Percentiles rank a stretch among this genome's conserved stretches.
These are phyloP conservation scores for Bagarius yarrelli DNA, from an alignment of 2,113 vertebrate species.

Conservation along the genomic window DNA sequence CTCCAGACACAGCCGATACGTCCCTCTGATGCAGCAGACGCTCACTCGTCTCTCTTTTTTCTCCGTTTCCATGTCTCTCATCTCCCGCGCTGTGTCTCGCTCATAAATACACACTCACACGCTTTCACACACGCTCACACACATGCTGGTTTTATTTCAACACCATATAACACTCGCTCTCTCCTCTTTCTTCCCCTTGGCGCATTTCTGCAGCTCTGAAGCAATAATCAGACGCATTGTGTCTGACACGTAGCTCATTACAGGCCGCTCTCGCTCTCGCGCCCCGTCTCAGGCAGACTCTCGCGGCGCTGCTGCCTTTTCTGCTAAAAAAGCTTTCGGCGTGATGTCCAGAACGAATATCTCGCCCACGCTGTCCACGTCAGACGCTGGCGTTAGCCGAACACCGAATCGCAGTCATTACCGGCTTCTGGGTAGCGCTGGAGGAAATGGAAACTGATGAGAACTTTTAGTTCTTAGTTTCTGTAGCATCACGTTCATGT, in stretches of 20 bases:
- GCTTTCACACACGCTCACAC: background rate
- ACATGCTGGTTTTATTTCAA: background rate
- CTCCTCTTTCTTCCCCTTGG: slow-evolving; percentile 47
- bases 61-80: background rate
- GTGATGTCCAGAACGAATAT: background rate
- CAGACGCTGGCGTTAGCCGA: background rate
- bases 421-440: background rate
- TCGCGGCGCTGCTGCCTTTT: slow-evolving; percentile 34
- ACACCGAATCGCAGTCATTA: background rate
- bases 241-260: slow-evolving; percentile 48
- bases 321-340: slow-evolving; percentile 27
- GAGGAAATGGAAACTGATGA: background rate
- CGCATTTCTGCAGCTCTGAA: slow-evolving; percentile 68
- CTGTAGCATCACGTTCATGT: too few species aligned
- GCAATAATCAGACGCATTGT: slow-evolving; percentile 75
- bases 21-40: background rate
- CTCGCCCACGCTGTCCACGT: background rate
- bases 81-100: background rate
- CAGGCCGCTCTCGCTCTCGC: slow-evolving; percentile 32
- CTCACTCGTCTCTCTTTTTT: background rate
- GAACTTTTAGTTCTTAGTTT: too few species aligned
- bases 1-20: background rate
- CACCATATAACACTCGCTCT: slow-evolving; percentile 22
- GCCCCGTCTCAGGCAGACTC: slow-evolving; percentile 33
- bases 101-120: background rate